These are phyloP conservation scores for Python bivittatus DNA, from an alignment of 2,113 vertebrate species.

Conservation along the genomic window DNA sequence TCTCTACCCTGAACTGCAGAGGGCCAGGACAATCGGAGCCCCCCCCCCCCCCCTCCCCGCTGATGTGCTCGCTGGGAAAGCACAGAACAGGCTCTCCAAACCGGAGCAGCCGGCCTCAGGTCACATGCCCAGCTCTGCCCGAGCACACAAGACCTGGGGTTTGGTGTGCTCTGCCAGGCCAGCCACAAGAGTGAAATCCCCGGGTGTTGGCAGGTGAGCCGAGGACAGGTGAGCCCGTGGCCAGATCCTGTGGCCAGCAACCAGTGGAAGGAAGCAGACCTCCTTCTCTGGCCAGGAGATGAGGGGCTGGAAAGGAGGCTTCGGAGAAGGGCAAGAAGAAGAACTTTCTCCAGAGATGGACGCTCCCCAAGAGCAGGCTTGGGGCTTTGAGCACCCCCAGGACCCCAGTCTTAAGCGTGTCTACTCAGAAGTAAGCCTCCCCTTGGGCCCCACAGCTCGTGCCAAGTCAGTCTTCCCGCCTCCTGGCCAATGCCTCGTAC, in stretches of 20 bases:
- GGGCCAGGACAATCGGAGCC: too few relatives aligned
- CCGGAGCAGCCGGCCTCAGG: too few relatives aligned
- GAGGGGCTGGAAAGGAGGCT: neutral
- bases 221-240: neutral
- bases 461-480: neutral
- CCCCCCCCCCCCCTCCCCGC: too few relatives aligned
- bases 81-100: neutral
- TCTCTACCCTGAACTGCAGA: neutral
- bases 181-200: neutral
- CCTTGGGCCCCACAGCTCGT: neutral
- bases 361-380: neutral
- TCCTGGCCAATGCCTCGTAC: neutral
- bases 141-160: neutral
- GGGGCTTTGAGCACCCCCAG: neutral
- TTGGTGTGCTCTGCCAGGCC: neutral
- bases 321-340: neutral
- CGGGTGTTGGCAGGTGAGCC: neutral
- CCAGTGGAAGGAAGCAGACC: too few relatives aligned
- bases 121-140: neutral
- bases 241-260: neutral
- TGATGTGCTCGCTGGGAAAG: neutral
- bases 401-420: neutral
- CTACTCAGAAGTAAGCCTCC: neutral
- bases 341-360: neutral
- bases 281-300: neutral